Percentiles rank a stretch among this genome's conserved stretches.
phyloP scores from a whole-genome alignment of 2,797 vertebrate species.

The Lagocephalus sceleratus region DNA sequence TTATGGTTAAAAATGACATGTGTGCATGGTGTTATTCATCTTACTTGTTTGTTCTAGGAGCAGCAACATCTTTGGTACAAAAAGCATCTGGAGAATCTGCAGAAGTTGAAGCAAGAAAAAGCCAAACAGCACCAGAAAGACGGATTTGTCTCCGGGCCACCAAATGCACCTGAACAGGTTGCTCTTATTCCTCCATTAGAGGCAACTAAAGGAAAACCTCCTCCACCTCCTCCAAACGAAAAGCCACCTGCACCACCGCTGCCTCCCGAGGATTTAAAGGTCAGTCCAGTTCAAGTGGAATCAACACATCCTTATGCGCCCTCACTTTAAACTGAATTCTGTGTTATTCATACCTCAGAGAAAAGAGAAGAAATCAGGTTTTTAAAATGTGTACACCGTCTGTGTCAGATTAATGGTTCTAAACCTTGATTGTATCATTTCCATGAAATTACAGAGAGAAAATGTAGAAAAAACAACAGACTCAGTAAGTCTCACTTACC shows the following conservation, averaged over 20 bases:
- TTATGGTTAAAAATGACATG: background rate
- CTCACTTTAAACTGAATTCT: background rate
- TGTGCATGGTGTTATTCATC: conserved; percentile 8
- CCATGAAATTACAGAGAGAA: conserved; percentile 45
- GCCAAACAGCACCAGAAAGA: conserved; percentile 77
- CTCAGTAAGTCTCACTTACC: conserved; percentile 45
- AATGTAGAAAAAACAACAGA: conserved; percentile 47
- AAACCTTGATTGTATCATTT: conserved; percentile 44
- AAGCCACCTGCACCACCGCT: conserved; percentile 82
- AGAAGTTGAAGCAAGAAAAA: conserved; percentile 78
- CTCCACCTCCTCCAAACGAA: conserved; percentile 84
- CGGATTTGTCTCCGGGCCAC: conserved; percentile 7
- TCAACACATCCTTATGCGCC: background rate
- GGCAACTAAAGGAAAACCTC: conserved; percentile 72
- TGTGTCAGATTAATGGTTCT: background rate
- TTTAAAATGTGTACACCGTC: too few relatives aligned
- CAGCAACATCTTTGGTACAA: conserved; percentile 97
- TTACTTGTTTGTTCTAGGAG: conserved; percentile 71
- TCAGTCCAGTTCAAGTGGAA: conserved; percentile 47
- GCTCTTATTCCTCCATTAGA: conserved; percentile 68
- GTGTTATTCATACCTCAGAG: too few relatives aligned
- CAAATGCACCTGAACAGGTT: conserved; percentile 42
- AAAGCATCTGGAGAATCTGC: conserved; percentile 90
- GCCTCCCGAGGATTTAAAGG: conserved; percentile 77
- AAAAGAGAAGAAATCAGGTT: too few relatives aligned